Conservation (phyloP, 2,888 invertebrate species). For the Masnerella sp. region DNA sequence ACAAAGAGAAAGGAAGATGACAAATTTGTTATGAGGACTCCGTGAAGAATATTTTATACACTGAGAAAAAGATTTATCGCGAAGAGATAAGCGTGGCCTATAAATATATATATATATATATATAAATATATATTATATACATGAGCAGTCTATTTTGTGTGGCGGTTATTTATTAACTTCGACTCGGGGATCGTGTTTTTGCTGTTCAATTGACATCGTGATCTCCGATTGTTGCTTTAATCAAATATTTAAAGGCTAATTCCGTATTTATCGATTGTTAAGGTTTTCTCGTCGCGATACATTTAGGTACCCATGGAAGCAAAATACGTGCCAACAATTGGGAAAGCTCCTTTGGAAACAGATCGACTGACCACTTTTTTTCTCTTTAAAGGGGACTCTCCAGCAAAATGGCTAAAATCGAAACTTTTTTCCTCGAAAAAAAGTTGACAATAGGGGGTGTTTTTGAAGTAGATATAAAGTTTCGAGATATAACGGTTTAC, state of each 20-base stretch:
- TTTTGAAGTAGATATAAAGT: too few relatives aligned
- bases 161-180: conserved; percentile 45
- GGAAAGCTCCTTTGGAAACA: conserved; percentile 11
- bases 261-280: conserved; percentile 56
- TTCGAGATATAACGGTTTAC: too few relatives aligned
- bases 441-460: too few relatives aligned
- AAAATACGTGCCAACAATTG: conserved; percentile 39
- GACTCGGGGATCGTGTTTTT: conserved; percentile 4
- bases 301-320: neutral
- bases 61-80: conserved; percentile 39
- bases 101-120: conserved; percentile 13
- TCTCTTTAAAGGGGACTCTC: too few relatives aligned
- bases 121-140: conserved; percentile 32
- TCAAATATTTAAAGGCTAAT: conserved; percentile 53
- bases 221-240: conserved; percentile 46
- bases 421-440: too few relatives aligned
- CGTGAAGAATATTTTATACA: conserved; percentile 61
- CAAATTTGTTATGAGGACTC: conserved; percentile 51
- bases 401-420: too few relatives aligned
- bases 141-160: conserved; percentile 40
- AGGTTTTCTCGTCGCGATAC: conserved; percentile 18
- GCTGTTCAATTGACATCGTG: neutral
- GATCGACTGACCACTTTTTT: conserved; percentile 27
- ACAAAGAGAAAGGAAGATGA: conserved; percentile 24
- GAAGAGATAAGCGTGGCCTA: conserved; percentile 12